These are phyloP conservation scores for Tetrao urogallus DNA, from an alignment of 2,113 vertebrate species.

Conservation along the genomic window DNA sequence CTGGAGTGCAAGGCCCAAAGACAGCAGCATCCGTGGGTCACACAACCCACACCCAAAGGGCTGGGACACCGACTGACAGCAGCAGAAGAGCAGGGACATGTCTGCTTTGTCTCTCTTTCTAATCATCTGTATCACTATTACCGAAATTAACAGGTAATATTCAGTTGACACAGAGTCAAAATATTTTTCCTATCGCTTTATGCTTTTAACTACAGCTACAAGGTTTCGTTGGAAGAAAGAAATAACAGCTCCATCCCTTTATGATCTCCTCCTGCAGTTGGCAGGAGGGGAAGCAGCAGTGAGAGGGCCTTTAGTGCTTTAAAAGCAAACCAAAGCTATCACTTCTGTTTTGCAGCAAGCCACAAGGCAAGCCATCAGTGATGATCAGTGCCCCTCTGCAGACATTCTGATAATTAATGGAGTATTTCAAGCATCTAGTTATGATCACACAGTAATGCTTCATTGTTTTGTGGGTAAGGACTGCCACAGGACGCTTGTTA, in stretches of 20 bases:
- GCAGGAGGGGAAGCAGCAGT: too few species aligned
- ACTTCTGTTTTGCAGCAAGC: neutral
- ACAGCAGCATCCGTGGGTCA: neutral
- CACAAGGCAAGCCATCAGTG: neutral
- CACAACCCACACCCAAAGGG: neutral
- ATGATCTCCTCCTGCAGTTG: neutral
- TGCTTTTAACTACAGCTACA: neutral
- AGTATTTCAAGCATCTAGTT: neutral
- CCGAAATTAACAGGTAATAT: neutral
- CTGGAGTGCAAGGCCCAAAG: neutral
- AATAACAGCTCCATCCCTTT: neutral
- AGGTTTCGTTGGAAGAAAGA: too few species aligned
- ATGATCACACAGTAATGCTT: neutral
- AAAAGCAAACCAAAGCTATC: neutral
- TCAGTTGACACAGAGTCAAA: neutral
- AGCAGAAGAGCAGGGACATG: neutral
- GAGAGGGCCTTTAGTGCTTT: neutral
- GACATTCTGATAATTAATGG: neutral
- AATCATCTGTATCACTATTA: neutral
- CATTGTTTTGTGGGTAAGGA: neutral
- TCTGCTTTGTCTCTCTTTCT: neutral
- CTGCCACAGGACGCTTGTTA: neutral
- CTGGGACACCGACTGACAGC: neutral
- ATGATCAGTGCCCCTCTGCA: neutral
- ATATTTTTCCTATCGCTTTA: neutral